These are phyloP conservation scores for Penaeus indicus DNA, from an alignment of 1,140 invertebrate species.

Conservation along the genomic window DNA sequence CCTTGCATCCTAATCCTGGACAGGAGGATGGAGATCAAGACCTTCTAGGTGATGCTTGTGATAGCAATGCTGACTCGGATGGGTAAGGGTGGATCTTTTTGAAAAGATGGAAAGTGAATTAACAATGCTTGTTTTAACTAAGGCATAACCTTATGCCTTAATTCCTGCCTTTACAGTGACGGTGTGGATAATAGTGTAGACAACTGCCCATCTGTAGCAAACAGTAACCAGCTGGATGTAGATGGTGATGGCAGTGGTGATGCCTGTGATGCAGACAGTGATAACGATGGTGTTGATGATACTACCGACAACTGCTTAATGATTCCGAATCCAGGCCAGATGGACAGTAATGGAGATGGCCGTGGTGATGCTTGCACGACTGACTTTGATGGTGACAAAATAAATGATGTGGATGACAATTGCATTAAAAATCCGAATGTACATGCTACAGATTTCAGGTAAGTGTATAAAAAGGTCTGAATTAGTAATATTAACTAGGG, in stretches of 20 bases:
- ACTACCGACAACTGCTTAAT: constrained; percentile 89
- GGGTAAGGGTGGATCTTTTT: no score
- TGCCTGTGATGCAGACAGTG: constrained; percentile 86
- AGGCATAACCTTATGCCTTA: no score
- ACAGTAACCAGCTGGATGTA: constrained; percentile 82
- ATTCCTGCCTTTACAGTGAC: no score
- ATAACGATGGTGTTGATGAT: constrained; percentile 86
- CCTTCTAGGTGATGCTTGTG: no score
- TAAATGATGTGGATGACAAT: neutral
- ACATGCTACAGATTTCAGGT: constrained; percentile 90
- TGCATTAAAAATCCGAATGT: constrained; percentile 87
- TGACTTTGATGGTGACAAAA: constrained; percentile 2
- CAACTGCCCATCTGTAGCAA: constrained; percentile 76
- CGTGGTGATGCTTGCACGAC: neutral
- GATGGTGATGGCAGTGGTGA: constrained; percentile 81
- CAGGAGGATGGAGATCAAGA: no score
- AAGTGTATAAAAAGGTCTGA: neutral
- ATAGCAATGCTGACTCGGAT: no score
- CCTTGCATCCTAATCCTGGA: constrained; percentile 72
- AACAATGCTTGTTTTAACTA: no score
- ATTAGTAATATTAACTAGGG: no score
- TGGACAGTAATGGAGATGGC: neutral
- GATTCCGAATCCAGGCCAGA: neutral
- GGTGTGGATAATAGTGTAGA: no score
- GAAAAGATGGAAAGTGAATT: no score